Evolutionary conservation across 2,888 invertebrate genomes (phyloP).

Genomic region (Venusia cambrica): DNA sequence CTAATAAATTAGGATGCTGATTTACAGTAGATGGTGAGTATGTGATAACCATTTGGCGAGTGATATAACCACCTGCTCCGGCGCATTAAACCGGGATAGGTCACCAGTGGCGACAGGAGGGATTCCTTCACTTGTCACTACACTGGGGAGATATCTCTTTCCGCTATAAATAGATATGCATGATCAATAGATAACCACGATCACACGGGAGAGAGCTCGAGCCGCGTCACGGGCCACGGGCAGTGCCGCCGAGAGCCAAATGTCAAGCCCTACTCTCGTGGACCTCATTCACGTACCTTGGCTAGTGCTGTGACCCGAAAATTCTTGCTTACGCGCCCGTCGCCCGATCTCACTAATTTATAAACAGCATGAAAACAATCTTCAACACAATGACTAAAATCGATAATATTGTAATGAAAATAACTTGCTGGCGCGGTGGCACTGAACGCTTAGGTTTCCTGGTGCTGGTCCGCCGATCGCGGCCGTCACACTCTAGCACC

Average conservation of each 20-base stretch:
- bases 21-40: too few relatives aligned
- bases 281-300: slow-evolving; percentile 56
- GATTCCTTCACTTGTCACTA: slow-evolving; percentile 37
- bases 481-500: slow-evolving; percentile 56
- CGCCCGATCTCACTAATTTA: slow-evolving; percentile 62
- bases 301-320: slow-evolving; percentile 68
- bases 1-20: too few relatives aligned
- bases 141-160: slow-evolving; percentile 29
- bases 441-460: slow-evolving; percentile 49
- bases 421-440: slow-evolving; percentile 51
- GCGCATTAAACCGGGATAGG: slow-evolving; percentile 13
- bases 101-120: slow-evolving; percentile 23
- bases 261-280: slow-evolving; percentile 31
- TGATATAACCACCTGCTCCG: slow-evolving; percentile 19
- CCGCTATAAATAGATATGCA: slow-evolving; percentile 38
- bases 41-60: slow-evolving; percentile 13
- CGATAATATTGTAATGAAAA: slow-evolving; percentile 65
- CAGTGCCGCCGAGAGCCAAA: slow-evolving; percentile 28
- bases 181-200: slow-evolving; percentile 43
- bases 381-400: slow-evolving; percentile 64
- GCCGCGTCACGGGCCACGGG: slow-evolving; percentile 7
- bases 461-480: slow-evolving; percentile 48
- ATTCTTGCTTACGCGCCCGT: slow-evolving; percentile 58
- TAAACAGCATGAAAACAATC: slow-evolving; percentile 69
- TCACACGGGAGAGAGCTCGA: slow-evolving; percentile 23